Conservation (phyloP, 2,797 vertebrate genomes). For the Labroides dimidiatus region DNA sequence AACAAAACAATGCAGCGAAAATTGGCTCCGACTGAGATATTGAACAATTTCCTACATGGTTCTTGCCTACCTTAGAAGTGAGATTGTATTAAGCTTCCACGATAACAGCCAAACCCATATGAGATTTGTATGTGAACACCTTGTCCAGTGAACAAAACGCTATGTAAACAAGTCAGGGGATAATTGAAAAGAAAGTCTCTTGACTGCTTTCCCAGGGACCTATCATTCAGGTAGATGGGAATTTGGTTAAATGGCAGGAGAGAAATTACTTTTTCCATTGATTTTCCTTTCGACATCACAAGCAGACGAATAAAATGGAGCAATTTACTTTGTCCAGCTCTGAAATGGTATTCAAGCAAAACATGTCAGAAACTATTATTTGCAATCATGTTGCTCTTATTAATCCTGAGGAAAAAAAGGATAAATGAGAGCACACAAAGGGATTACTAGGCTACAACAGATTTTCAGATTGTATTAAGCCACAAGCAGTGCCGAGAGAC, state of each 20-base stretch:
- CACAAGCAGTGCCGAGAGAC: conserved; percentile 60
- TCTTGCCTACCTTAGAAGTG: conserved; percentile 92
- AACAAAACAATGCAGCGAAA: conserved; percentile 86
- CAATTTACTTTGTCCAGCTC: conserved; percentile 87
- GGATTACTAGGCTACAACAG: conserved; percentile 65
- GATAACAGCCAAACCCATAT: conserved; percentile 86
- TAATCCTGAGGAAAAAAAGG: conserved; percentile 77
- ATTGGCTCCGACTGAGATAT: conserved; percentile 92
- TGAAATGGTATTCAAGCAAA: conserved; percentile 84
- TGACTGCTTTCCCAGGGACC: conserved; percentile 87
- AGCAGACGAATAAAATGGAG: conserved; percentile 90
- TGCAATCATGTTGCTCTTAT: conserved; percentile 87
- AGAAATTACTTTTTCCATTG: conserved; percentile 96
- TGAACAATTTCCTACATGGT: conserved; percentile 94
- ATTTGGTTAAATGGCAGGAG: conserved; percentile 85
- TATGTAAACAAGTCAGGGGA: conserved; percentile 93
- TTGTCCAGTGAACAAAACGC: conserved; percentile 83
- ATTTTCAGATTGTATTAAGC: conserved; percentile 72
- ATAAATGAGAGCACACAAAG: conserved; percentile 77
- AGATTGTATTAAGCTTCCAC: conserved; percentile 93
- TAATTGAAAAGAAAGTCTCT: conserved; percentile 94
- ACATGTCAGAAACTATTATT: conserved; percentile 91
- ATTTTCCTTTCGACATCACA: conserved; percentile 92
- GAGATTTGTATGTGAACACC: conserved; percentile 85
- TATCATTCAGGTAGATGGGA: conserved; percentile 88